Evolutionary conservation across 2,888 invertebrate species (phyloP).

Genomic region (Dysmachus trigonus): DNA sequence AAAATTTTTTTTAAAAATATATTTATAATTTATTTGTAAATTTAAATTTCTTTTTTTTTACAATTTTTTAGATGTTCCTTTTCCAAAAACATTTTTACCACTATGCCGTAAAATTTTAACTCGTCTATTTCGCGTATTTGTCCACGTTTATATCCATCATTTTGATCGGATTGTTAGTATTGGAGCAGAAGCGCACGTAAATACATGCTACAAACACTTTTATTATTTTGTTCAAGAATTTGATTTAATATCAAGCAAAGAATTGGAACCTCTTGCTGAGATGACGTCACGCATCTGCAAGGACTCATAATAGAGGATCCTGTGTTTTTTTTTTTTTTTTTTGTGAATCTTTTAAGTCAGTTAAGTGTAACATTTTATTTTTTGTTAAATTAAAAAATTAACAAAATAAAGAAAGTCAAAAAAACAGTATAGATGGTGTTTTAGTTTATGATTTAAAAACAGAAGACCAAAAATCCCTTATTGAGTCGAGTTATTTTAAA

Average conservation of each 20-base stretch:
- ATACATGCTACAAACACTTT: conserved; percentile 94
- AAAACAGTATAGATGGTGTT: too few species aligned
- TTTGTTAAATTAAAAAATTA: too few species aligned
- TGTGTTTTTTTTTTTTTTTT: not conserved
- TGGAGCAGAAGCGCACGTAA: conserved; percentile 91
- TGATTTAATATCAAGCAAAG: conserved; percentile 81
- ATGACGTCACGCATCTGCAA: conserved; percentile 79
- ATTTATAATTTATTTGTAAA: not conserved
- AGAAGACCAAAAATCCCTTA: too few species aligned
- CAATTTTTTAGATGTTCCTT: conserved; percentile 84
- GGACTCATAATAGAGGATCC: conserved; percentile 59
- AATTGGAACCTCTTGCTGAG: conserved; percentile 83
- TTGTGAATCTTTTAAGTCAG: too few species aligned
- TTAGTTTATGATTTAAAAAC: too few species aligned
- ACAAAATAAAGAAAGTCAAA: too few species aligned
- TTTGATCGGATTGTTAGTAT: conserved; percentile 88
- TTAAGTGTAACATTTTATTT: too few species aligned
- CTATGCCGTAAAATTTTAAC: conserved; percentile 88
- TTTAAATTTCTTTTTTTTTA: not conserved
- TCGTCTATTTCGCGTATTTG: conserved; percentile 87
- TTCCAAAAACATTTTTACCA: conserved; percentile 82
- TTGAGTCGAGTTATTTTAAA: too few species aligned
- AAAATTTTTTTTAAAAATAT: not conserved
- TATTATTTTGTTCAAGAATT: conserved; percentile 92
- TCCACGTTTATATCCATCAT: conserved; percentile 94